Evolutionary conservation across 2,797 vertebrate species (phyloP), one percentile per base, ranked within the genome.

Genomic region (Mallotus villosus): DNA sequence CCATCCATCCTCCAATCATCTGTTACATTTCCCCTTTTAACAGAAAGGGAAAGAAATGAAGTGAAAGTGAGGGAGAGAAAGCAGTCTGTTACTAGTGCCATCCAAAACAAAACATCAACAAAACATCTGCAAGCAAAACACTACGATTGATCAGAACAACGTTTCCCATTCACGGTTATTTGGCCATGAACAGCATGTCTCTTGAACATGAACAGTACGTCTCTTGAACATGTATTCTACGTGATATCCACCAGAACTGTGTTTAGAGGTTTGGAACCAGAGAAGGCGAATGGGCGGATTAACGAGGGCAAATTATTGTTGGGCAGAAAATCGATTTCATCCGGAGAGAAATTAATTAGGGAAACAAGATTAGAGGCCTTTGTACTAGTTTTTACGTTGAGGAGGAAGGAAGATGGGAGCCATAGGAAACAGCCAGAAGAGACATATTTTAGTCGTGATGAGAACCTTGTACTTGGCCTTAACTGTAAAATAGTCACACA

Each of bases 271-370:
- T 66, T 25, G 49, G 41, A 66, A 14, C 21, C 16, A 16, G 14
- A 51, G 41, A n/a, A 19, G 6, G 51, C 14, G 17, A 51, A 19
- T 3, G 24, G 17, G 11, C 46, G 49, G 22, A 66, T 51, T 66
- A 66, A 66, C 41, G 14, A 49, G 41, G 14, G 21, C 37, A 66
- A 66, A 66, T 66, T 66, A 51, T 66, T 51, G 37, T 66, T 49
- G n/a, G 41, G 37, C 63, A 66, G 63, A 49, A 66, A 66, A 66
- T 66, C 37, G 5, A 46, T 46, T 66, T 51, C 22, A 34, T 66
- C 5, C 17, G 16, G 63, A 66, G 63, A 66, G 12, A 66, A 66
- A 49, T 49, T 51, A 25, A 51, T 24, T 24, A 49, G 11, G 63
- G 63, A 21, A 66, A 51, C 14, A 49, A 63, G 62, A 63, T 41